Conservation (phyloP, 2,888 invertebrate genomes). For the Euphydryas editha region DNA sequence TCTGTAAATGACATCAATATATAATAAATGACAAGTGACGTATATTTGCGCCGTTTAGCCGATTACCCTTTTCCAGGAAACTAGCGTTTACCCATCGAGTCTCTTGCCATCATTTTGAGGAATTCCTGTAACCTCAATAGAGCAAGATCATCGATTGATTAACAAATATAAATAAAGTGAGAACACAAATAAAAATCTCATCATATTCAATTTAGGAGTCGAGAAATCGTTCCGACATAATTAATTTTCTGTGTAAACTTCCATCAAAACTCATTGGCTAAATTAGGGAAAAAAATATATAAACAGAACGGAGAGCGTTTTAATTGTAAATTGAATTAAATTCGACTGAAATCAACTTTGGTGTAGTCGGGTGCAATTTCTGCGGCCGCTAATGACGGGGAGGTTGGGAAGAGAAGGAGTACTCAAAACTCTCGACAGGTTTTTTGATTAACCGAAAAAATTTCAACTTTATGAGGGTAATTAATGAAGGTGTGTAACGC, state of each 20-base stretch:
- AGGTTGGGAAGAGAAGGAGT: conserved; percentile 47
- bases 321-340: conserved; percentile 81
- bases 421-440: conserved; percentile 62
- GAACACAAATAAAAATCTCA: conserved; percentile 10
- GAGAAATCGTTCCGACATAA: conserved; percentile 24
- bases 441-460: conserved; percentile 74
- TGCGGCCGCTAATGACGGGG: conserved; percentile 66
- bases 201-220: conserved; percentile 13
- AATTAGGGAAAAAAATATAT: conserved; percentile 69
- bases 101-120: too few relatives aligned
- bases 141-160: too few relatives aligned
- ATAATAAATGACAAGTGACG: too few relatives aligned
- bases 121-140: too few relatives aligned
- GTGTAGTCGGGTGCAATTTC: conserved; percentile 53
- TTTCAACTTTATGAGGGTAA: conserved; percentile 59
- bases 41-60: too few relatives aligned
- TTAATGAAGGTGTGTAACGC: conserved; percentile 64
- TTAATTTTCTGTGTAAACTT: conserved; percentile 19
- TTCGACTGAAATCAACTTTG: conserved; percentile 70
- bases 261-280: conserved; percentile 50
- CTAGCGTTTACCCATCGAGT: too few relatives aligned
- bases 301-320: conserved; percentile 74
- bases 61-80: too few relatives aligned
- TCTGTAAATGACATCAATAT: too few relatives aligned
- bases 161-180: not conserved